Evolutionary conservation across 2,888 invertebrate genomes (phyloP).

Genomic region (Acleris cristana): DNA sequence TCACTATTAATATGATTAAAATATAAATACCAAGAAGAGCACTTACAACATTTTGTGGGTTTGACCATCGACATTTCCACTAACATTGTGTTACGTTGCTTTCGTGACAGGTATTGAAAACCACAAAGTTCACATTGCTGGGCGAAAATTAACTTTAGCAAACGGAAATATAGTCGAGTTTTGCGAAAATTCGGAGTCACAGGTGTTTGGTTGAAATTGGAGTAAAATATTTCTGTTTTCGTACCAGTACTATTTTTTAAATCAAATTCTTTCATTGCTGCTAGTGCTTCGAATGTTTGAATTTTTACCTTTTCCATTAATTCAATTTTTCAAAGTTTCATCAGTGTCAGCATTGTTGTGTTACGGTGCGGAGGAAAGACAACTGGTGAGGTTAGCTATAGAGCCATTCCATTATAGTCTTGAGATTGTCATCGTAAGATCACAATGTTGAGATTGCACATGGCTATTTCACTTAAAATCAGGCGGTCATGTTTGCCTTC

Average conservation of each 20-base stretch:
- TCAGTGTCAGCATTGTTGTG: too few relatives aligned
- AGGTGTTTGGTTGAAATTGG: conserved; percentile 71
- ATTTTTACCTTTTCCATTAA: too few relatives aligned
- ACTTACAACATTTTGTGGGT: conserved; percentile 39
- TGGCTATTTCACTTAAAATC: too few relatives aligned
- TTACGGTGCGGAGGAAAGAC: too few relatives aligned
- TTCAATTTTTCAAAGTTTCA: too few relatives aligned
- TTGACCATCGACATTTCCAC: conserved; percentile 56
- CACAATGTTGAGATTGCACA: too few relatives aligned
- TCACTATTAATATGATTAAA: not conserved
- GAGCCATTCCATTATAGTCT: too few relatives aligned
- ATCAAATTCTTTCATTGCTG: not conserved
- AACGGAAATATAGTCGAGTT: conserved; percentile 38
- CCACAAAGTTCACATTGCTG: conserved; percentile 39
- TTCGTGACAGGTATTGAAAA: conserved; percentile 59
- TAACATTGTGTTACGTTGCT: conserved; percentile 62
- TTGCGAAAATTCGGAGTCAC: conserved; percentile 45
- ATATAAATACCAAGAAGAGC: conserved; percentile 10
- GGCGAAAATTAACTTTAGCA: conserved; percentile 42
- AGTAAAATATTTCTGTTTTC: conserved; percentile 57
- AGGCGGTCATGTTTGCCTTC: too few relatives aligned
- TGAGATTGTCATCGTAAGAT: too few relatives aligned
- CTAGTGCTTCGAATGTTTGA: too few relatives aligned
- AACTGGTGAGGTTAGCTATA: too few relatives aligned
- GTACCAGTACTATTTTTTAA: conserved; percentile 46